A percentile compares a stretch with the other conserved stretches of the same genome.
phyloP scores from a whole-genome alignment of 2,113 vertebrate species.

The Leuciscus idus region DNA sequence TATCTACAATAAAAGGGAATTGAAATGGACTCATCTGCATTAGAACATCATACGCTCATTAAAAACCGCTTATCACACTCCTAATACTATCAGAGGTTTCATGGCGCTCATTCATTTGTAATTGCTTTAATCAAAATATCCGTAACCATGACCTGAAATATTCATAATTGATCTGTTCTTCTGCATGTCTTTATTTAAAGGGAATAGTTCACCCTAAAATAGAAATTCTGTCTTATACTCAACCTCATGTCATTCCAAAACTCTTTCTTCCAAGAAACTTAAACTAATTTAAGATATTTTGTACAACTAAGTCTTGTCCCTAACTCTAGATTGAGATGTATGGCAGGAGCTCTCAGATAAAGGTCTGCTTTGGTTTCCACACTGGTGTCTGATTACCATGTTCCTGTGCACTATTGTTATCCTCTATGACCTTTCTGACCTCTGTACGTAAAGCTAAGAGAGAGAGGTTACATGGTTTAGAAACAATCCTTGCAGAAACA shows the following conservation, averaged over 20 bases:
- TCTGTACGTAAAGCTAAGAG: neutral
- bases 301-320: neutral
- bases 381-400: conserved; percentile 19
- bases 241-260: too few relatives aligned
- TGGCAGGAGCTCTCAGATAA: neutral
- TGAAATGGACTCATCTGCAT: conserved; percentile 18
- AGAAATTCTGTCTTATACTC: neutral
- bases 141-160: neutral
- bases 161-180: neutral
- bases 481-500: neutral
- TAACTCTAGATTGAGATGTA: neutral
- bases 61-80: conserved; percentile 3
- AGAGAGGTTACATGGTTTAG: neutral
- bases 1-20: conserved; percentile 6
- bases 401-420: conserved; percentile 6
- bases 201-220: neutral
- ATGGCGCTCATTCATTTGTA: neutral
- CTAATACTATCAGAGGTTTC: neutral
- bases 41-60: conserved; percentile 6
- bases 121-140: conserved; percentile 29
- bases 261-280: too few relatives aligned
- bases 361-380: conserved; percentile 16
- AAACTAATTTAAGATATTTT: neutral
- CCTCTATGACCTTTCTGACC: conserved; percentile 8
- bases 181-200: neutral